phyloP scores from a whole-genome alignment of 2,797 vertebrate genomes.

The Hafferia zeledoni region DNA sequence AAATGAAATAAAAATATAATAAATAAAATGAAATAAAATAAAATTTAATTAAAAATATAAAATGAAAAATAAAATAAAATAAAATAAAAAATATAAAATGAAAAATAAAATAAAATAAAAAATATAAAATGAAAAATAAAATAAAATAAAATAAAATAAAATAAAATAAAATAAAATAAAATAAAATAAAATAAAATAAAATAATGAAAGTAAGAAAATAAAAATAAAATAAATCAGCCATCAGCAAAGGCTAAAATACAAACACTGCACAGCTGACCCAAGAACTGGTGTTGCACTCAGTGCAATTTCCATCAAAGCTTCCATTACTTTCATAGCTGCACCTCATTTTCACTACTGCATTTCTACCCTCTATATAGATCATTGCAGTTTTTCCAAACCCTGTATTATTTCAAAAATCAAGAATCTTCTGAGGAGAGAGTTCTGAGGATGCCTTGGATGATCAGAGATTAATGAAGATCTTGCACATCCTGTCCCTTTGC shows the following conservation, averaged over 20 bases:
- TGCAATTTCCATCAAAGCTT: neutral
- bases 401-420: neutral
- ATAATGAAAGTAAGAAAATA: too few species aligned
- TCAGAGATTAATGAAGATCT: neutral
- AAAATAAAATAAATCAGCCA: neutral
- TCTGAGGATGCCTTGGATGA: accelerated
- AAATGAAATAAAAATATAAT: too few species aligned
- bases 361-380: accelerated
- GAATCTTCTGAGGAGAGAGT: neutral
- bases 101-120: too few species aligned
- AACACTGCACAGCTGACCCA: neutral
- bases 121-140: too few species aligned
- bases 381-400: neutral
- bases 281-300: neutral
- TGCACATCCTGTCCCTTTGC: neutral
- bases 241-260: neutral
- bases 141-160: neutral
- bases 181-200: too few species aligned
- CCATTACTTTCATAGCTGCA: neutral
- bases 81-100: too few species aligned
- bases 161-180: neutral
- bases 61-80: too few species aligned
- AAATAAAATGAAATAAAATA: too few species aligned
- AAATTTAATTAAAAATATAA: too few species aligned
- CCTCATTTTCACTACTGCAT: neutral